Base-by-base conservation (phyloP, 2,888 invertebrate genomes). In the Lasioglossum malachurum region DNA sequence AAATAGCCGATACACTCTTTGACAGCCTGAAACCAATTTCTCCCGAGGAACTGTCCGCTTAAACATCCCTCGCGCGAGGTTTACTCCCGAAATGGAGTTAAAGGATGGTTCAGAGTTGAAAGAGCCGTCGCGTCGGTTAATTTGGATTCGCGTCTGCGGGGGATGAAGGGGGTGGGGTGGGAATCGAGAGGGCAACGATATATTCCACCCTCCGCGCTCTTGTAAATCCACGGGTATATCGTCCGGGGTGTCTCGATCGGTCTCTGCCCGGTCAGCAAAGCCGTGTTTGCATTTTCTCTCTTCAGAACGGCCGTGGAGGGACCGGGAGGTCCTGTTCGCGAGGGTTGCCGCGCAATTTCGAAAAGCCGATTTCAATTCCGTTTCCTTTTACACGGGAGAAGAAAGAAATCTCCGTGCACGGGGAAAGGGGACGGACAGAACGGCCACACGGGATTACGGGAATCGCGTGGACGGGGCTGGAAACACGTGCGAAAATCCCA, bases 341-440 rank as follows among this genome's bases (percentile, higher is more conserved):
- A 88, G 35, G 89, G 87, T 89, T 83, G 91, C 89, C 89, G 92
- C 91, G 94, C 94, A 94, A 95, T 95, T 94, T 94, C 93, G 92
- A 92, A 95, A 94, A 95, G 94, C 94, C 94, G 94, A 94, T 95
- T 95, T 93, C 94, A 94, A 94, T 95, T 94, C 91, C 92, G 92
- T 90, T 93, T 93, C 91, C 92, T 92, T 94, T 94, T 93, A 93
- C 85, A 88, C 85, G 83, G 53, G 83, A 92, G 91, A 91, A 91
- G 91, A 92, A 91, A 91, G 91, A 92, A 92, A 93, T 93, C 93
- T 93, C 89, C 85, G 78, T 67, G 77, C 75, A 69, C 76, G 75
- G 31, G 82, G 80, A 71, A 72, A 75, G 85, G 87, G 72, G 69
- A 81, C 74, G 85, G 79, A 82, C 79, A 78, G 85, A 82, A 74